phyloP scores from a whole-genome alignment of 2,797 vertebrate genomes.

The Luscinia luscinia region DNA sequence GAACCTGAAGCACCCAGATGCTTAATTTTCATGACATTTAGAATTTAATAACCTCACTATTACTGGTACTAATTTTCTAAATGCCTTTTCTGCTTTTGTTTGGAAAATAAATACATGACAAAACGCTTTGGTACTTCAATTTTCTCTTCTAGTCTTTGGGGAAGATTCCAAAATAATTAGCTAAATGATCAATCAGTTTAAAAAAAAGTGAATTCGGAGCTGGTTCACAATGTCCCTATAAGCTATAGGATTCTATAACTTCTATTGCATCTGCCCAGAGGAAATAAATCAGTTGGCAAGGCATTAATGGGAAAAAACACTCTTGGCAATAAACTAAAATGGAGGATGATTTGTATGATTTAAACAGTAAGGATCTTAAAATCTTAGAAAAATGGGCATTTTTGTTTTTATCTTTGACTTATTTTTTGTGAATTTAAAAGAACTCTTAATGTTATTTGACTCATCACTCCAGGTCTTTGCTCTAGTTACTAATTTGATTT shows the following conservation, averaged over 20 bases:
- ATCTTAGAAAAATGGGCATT: not conserved
- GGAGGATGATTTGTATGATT: not conserved
- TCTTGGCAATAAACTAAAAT: not conserved
- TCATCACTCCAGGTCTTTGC: not conserved
- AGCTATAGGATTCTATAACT: not conserved
- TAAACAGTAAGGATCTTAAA: not conserved
- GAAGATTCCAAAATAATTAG: not conserved
- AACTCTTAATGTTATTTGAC: not conserved
- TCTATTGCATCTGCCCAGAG: not conserved
- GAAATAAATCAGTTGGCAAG: not conserved
- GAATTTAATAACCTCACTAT: conserved; percentile 3
- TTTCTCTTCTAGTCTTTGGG: not conserved
- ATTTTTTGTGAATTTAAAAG: not conserved
- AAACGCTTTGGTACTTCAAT: not conserved
- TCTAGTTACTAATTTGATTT: not conserved
- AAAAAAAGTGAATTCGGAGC: not conserved
- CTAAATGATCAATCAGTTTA: not conserved
- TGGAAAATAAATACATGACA: not conserved
- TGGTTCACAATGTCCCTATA: not conserved
- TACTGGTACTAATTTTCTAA: not conserved
- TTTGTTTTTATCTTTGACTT: not conserved
- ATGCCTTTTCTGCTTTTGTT: not conserved
- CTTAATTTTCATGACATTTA: conserved; percentile 31
- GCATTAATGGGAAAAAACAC: not conserved
- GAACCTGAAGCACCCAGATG: not conserved